Base-by-base conservation (phyloP, 2,888 invertebrate species). In the Scaptomyza polygonia region DNA sequence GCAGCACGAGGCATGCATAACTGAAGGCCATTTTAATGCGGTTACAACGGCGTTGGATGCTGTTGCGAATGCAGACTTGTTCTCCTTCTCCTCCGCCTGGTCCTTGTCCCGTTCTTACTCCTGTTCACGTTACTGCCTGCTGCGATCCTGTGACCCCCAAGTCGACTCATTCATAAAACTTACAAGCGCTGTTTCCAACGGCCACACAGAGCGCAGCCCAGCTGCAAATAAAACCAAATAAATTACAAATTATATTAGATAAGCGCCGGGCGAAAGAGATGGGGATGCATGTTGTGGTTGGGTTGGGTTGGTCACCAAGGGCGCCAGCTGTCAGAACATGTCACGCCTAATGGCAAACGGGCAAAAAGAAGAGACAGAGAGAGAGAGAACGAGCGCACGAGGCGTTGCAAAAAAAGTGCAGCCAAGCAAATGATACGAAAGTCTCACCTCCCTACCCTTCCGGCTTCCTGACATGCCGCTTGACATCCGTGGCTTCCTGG, bases 1-100 rank as follows among this genome's bases (percentile, higher is more conserved):
- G 91, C 67, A 91, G 79, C 65, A 89, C 82, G 70, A 91, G 84
- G 86, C 91, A 91, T 68, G 89, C 86, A 78, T 90, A 91, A 71
- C 89, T 91, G 84, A 89, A 85, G 73, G 88, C 90, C 91, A 91
- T 91, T 80, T 86, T 86, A 68, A 58, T 69, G 65, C 30, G 67
- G 56, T 25, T 25, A 5, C 25, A 25, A 5, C 25, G 25, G 25
- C 5, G 25, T 5, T 25, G 5, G 25, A 34, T 61, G 74, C 53
- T 21, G 12, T 9, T 12, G 53, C 53, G 16, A 21, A 54, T 54
- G 64, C 42, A 34, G 43, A 59, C 27, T 44, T 44, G 36, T 36
- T 14, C 45, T 59, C 21, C 36, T 59, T 42, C 44, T 8, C 36
- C 58, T 14, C 7, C 32, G 48, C 7, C 64, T 64, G 30, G 52